phyloP scores from a whole-genome alignment of 2,113 vertebrate genomes.

The Galemys pyrenaicus region DNA sequence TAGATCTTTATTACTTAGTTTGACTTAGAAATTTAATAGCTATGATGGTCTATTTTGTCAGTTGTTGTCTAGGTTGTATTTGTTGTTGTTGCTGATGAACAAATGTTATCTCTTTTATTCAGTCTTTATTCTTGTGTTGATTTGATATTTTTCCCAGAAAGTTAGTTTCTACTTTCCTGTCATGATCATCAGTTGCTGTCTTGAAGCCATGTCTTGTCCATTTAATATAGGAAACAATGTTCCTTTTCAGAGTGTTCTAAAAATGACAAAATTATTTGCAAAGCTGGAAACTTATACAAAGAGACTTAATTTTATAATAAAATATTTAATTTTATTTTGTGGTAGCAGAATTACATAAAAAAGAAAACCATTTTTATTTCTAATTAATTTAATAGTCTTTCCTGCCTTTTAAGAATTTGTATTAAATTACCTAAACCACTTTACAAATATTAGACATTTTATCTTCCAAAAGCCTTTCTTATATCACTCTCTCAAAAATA shows the following conservation, averaged over 20 bases:
- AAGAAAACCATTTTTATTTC: slow-evolving; percentile 63
- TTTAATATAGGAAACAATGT: not conserved
- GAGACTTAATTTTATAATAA: slow-evolving; percentile 67
- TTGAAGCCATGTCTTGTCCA: not conserved
- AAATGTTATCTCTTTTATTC: not conserved
- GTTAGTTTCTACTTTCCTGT: not conserved
- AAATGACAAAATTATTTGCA: slow-evolving; percentile 67
- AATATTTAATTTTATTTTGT: slow-evolving; percentile 56
- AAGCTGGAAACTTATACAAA: slow-evolving; percentile 50
- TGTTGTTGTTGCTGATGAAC: not conserved
- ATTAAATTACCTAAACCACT: slow-evolving; percentile 44
- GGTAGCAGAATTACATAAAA: slow-evolving; percentile 44
- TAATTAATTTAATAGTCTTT: slow-evolving; percentile 62
- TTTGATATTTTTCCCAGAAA: not conserved
- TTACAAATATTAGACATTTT: not conserved
- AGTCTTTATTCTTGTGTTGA: not conserved
- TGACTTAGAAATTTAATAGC: not conserved
- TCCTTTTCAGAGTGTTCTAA: slow-evolving; percentile 54
- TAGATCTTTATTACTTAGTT: not conserved
- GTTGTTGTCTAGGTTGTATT: not conserved
- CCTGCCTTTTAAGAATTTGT: slow-evolving; percentile 52
- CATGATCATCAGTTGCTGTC: not conserved
- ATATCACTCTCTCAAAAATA: not conserved
- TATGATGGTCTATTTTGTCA: fast-evolving
- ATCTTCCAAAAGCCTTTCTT: not conserved